Conservation (phyloP, 2,888 invertebrate species). For the Linnaemya vulpina region DNA sequence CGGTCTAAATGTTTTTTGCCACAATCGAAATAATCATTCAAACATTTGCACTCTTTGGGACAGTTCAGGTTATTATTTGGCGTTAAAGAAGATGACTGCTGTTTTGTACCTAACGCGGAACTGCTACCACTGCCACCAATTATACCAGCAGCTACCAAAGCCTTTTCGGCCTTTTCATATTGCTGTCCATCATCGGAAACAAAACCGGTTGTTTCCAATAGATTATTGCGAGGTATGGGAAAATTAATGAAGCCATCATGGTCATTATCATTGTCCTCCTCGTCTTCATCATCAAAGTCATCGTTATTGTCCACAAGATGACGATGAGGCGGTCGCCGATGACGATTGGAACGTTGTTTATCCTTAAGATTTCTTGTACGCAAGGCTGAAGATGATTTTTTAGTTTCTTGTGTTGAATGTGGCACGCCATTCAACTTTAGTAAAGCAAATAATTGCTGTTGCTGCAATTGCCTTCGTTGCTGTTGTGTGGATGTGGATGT, state of each 20-base stretch:
- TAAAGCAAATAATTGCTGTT: conserved; percentile 79
- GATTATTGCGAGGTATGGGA: conserved; percentile 68
- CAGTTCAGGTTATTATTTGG: conserved; percentile 81
- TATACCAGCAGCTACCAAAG: conserved; percentile 69
- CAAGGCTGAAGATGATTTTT: conserved; percentile 28
- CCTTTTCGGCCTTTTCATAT: conserved; percentile 79
- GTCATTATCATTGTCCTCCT: conserved; percentile 58
- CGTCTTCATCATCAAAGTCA: conserved; percentile 52
- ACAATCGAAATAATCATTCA: conserved; percentile 90
- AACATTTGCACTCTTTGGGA: conserved; percentile 88
- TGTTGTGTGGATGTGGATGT: conserved; percentile 57
- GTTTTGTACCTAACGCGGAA: conserved; percentile 55
- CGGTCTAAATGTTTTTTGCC: conserved; percentile 87
- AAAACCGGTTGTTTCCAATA: conserved; percentile 79
- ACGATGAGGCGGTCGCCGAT: conserved; percentile 51
- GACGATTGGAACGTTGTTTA: conserved; percentile 44
- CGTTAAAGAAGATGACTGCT: conserved; percentile 76
- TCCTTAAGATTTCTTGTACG: conserved; percentile 50
- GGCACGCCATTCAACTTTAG: conserved; percentile 74
- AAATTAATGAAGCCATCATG: conserved; percentile 72
- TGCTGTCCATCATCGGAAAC: conserved; percentile 80
- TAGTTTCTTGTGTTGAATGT: conserved; percentile 47
- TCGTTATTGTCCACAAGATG: conserved; percentile 16
- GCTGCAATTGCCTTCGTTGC: conserved; percentile 75
- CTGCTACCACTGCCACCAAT: conserved; percentile 20